Base-by-base conservation (phyloP, 1,140 invertebrate genomes). In the Cardiocondyla obscurior region DNA sequence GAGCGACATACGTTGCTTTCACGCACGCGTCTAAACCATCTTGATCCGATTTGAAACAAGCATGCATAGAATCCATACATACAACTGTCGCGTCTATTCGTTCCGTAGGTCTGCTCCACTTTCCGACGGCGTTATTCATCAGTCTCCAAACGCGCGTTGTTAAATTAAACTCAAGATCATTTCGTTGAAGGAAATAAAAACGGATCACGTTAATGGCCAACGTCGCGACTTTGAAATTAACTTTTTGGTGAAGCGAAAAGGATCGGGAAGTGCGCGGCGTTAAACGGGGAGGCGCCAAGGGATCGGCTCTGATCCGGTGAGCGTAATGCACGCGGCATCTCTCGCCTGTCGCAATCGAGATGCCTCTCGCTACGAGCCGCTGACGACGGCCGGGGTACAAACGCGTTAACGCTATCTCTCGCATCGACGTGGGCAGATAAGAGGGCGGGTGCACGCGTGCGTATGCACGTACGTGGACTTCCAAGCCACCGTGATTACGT, bases 21-120 rank as follows among this genome's bases (percentile, higher is more conserved):
- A 77, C 16, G 60, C 16, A 16, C 33, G 60, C 16, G 60, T 46
- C 46, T 69, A 69, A 79, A 49, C 33, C 49, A 30, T 79, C 46
- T 69, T 79, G 33, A 67, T 79, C 16, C 22, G 46, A 79, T 79
- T 79, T 67, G 30, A 79, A 60, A 79, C 44, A 67, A 79, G 62
- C 64, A 19, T 33, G 33, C 19, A 67, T 16, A 51, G 74, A 79
- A 79, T 69, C 33, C 62, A 16, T 36, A 49, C 39, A 39, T 51
- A 28, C 3, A 58, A 64, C 25, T 30, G 19, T 25, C 46, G 46
- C n/a, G 33, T 60, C 7, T 10, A 22, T n/a, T 76, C 46, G n/a
- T 36, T 49, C 36, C 36, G 42, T 55, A 53, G 53, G 22, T 28
- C 14, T 39, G 22, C 12, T 67, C 46, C 33, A 33, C 12, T 67